Evolutionary conservation across 2,888 invertebrate species (phyloP).

Genomic region (Papilio elwesi): DNA sequence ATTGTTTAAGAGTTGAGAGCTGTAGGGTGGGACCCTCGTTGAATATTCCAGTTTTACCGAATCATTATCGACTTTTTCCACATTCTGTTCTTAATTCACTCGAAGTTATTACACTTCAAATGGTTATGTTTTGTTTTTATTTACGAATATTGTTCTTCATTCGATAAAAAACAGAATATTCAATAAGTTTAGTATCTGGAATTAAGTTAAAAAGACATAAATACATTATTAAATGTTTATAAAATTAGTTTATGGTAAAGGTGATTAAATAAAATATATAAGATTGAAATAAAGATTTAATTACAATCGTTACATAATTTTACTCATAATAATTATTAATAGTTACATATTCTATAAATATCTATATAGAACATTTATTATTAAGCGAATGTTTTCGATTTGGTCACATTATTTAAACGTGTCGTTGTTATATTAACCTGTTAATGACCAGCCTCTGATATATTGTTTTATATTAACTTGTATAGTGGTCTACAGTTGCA

Average conservation of each 20-base stretch:
- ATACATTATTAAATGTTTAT: no score
- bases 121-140: constrained; percentile 53
- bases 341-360: constrained; percentile 83
- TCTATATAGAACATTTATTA: constrained; percentile 83
- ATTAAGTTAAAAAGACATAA: no score
- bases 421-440: constrained; percentile 44
- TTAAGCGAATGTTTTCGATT: constrained; percentile 83
- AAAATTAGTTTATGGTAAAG: background rate
- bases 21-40: constrained; percentile 66
- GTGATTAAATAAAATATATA: constrained; percentile 59
- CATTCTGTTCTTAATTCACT: constrained; percentile 63
- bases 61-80: constrained; percentile 75
- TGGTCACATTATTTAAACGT: constrained; percentile 71
- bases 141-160: background rate
- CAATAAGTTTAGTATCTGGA: background rate
- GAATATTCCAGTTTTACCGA: constrained; percentile 69
- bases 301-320: constrained; percentile 83
- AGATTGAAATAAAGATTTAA: constrained; percentile 82
- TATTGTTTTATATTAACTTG: constrained; percentile 24
- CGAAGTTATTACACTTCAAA: constrained; percentile 57
- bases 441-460: constrained; percentile 40
- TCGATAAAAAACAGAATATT: background rate
- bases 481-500: constrained; percentile 43
- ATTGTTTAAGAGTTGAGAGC: constrained; percentile 77
- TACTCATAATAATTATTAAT: constrained; percentile 81